Evolutionary conservation across 2,888 invertebrate species (phyloP), one percentile per base, ranked within the genome.

Genomic region (Zaprionus bogoriensis): DNA sequence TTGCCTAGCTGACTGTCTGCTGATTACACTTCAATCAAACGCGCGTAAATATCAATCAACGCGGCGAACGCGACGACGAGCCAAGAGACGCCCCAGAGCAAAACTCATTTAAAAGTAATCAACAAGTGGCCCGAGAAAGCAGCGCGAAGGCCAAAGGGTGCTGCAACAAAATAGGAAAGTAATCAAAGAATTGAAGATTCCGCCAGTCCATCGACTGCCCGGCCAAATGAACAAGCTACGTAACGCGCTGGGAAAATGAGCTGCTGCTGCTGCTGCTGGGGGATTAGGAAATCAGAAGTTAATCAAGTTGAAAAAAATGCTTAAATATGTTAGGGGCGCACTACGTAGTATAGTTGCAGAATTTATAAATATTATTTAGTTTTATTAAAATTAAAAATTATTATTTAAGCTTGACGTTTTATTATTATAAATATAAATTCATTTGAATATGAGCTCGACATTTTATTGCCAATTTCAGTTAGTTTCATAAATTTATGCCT

Each of bases 41-140:
- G 82, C 87, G 76, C 79, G 78, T 77, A 84, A 87, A 87, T 83
- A 83, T 83, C 82, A 83, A 87, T 83, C 87, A 84, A 61, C 65
- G 64, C 22, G 27, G 44, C 42, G 48, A 48, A 42, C 12, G 20
- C 27, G 19, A 22, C 20, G n/a, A 22, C 30, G 55, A 59, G 64
- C 62, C 54, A 76, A 65, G 75, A 53, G 78, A 63, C 63, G 82
- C 77, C 78, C 51, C 39, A 45, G 7, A 71, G 84, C 63, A 60
- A 79, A 84, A 82, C 87, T 83, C 84, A 77, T 86, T 86, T 81
- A 83, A 86, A 82, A 82, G 81, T 81, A 84, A 82, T 82, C 82
- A 82, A 81, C 81, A 83, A 83, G 81, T 78, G 71, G 78, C 62
- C 63, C 30, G 52, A 62, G 71, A 79, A 63, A 54, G 50, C 44